Percentiles rank a stretch among this genome's conserved stretches.
Evolutionary conservation across 2,888 invertebrate genomes (phyloP).

Genomic region (Mythimna lalbum): DNA sequence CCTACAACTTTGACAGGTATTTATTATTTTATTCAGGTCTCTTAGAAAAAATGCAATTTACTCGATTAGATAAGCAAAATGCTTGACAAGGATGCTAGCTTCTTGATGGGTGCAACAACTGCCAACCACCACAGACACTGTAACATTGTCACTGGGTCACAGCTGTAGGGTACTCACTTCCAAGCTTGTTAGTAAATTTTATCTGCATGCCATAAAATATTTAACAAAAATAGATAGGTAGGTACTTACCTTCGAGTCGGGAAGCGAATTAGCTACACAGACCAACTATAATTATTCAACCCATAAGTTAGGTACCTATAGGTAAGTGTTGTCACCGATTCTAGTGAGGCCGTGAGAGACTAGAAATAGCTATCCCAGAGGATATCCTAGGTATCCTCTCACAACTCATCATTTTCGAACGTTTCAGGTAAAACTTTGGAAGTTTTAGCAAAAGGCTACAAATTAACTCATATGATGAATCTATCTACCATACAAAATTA

Average conservation of each 20-base stretch:
- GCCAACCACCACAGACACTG: not conserved
- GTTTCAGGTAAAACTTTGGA: slow-evolving; percentile 85
- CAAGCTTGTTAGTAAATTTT: not conserved
- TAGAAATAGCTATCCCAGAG: no score
- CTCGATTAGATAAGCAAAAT: not conserved
- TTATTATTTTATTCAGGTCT: not conserved
- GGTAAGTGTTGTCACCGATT: not conserved
- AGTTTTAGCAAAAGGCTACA: slow-evolving; percentile 83
- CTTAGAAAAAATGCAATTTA: not conserved
- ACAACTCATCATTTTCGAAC: not conserved
- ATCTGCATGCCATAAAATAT: not conserved
- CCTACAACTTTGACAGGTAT: slow-evolving; percentile 83
- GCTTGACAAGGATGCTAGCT: not conserved
- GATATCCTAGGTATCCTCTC: no score
- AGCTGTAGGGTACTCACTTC: not conserved
- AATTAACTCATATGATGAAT: slow-evolving; percentile 77
- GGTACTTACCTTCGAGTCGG: no score
- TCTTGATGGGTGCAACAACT: not conserved
- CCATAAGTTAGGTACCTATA: not conserved
- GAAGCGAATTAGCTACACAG: not conserved
- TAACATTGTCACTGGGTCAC: not conserved
- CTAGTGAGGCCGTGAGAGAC: not conserved
- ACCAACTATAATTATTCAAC: not conserved
- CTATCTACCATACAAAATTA: slow-evolving; percentile 58
- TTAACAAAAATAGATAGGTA: not conserved